Percentiles rank a stretch among this genome's conserved stretches.
Evolutionary conservation across 2,113 vertebrate species (phyloP).

Genomic region (Sitta europaea): DNA sequence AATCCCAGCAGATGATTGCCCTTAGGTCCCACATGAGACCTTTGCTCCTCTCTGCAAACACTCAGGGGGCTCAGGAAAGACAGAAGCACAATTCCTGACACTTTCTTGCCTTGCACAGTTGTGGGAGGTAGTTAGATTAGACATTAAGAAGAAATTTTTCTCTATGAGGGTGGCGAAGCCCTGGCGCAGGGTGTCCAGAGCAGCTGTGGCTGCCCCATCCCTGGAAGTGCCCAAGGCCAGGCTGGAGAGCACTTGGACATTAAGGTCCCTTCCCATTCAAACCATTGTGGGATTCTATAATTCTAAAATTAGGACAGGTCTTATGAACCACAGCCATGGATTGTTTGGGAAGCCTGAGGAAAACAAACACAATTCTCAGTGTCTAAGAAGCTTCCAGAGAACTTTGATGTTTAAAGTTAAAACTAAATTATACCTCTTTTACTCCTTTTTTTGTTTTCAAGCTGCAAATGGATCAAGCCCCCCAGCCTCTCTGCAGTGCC

Average conservation of each 20-base stretch:
- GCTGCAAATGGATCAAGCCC: background rate
- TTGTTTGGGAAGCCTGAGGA: background rate
- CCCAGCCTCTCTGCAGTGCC: background rate
- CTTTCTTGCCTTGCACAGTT: background rate
- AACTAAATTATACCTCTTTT: background rate
- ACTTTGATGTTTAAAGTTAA: background rate
- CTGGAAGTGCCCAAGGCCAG: background rate
- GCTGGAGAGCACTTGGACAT: accelerated
- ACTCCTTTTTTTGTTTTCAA: background rate
- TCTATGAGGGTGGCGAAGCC: background rate
- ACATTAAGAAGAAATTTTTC: background rate
- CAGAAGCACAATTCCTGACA: background rate
- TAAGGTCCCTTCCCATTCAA: background rate
- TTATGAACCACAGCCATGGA: background rate
- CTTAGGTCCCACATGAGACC: background rate
- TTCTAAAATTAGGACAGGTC: background rate
- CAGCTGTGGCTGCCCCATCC: background rate
- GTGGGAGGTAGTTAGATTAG: background rate
- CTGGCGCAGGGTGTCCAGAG: background rate
- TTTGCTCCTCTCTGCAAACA: background rate
- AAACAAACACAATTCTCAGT: background rate
- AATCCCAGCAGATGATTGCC: background rate
- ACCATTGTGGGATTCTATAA: background rate
- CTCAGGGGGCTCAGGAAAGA: background rate
- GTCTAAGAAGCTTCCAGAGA: background rate